These are phyloP conservation scores for Setophaga petechia DNA, from an alignment of 2,113 vertebrate genomes.

Conservation along the genomic window DNA sequence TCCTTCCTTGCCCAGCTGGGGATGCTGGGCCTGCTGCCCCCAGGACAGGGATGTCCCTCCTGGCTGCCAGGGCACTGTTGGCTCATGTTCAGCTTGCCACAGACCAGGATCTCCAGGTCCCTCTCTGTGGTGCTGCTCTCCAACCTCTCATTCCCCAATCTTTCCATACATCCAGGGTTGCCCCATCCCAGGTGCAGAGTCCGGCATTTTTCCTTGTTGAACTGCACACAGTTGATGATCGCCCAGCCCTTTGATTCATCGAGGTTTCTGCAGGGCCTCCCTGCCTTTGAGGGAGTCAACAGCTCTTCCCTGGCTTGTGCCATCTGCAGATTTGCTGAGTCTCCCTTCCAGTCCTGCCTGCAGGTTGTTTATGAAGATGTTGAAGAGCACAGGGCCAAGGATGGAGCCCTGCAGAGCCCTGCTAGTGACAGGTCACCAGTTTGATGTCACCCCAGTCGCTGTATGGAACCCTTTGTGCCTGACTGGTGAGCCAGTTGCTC, in stretches of 20 bases:
- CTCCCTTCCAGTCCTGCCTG: accelerated
- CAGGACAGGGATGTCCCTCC: too few relatives aligned
- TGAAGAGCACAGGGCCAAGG: neutral
- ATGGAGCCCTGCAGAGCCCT: neutral
- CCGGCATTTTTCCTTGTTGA: neutral
- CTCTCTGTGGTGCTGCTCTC: neutral
- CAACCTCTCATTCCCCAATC: neutral
- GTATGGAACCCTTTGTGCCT: neutral
- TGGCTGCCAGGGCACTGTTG: neutral
- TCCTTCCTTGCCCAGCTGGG: neutral
- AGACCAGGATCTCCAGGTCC: neutral
- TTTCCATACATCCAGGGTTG: neutral
- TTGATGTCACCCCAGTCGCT: neutral
- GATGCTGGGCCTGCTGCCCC: neutral
- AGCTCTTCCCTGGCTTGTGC: neutral
- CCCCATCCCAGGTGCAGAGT: neutral
- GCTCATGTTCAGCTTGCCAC: neutral
- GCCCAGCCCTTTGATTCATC: neutral
- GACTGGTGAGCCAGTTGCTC: neutral
- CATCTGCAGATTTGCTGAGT: neutral
- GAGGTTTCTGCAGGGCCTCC: neutral
- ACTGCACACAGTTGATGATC: accelerated
- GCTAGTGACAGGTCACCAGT: neutral
- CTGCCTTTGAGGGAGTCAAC: neutral
- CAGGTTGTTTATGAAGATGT: too few relatives aligned